phyloP scores from a whole-genome alignment of 2,113 vertebrate genomes.

The Pachypanchax playfairii region DNA sequence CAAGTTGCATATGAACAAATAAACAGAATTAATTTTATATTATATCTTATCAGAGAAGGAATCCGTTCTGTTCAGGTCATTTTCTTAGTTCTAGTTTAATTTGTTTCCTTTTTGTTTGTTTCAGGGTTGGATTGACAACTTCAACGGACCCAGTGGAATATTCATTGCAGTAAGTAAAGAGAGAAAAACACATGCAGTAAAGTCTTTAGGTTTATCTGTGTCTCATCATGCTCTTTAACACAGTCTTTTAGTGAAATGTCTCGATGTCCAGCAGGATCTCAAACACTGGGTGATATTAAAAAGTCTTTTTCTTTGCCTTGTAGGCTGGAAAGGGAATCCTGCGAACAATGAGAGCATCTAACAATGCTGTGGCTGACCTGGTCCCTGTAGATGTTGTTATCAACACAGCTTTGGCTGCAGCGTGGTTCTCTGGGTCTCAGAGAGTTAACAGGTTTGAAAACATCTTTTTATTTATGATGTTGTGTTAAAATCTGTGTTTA shows the following conservation, averaged over 20 bases:
- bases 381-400: slow-evolving; percentile 97
- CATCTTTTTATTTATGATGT: background rate
- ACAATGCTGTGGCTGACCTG: slow-evolving; percentile 92
- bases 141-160: slow-evolving; percentile 96
- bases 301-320: slow-evolving; percentile 8
- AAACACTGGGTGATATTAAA: too few species aligned
- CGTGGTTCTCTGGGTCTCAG: slow-evolving; percentile 96
- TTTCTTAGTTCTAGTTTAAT: background rate
- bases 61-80: too few species aligned
- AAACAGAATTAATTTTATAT: too few species aligned
- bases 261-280: too few species aligned
- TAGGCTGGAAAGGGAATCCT: slow-evolving; percentile 99
- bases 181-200: too few species aligned
- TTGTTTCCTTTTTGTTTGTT: background rate
- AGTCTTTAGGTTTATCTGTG: too few species aligned
- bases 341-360: slow-evolving; percentile 95
- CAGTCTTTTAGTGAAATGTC: too few species aligned
- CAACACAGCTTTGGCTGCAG: slow-evolving; percentile 90
- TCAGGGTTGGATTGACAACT: slow-evolving; percentile 99
- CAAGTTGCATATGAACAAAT: background rate
- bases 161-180: slow-evolving; percentile 92
- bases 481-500: background rate
- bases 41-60: too few species aligned
- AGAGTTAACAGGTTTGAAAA: slow-evolving; percentile 80
- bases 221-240: too few species aligned